Conservation (phyloP, 2,797 vertebrate genomes). For the Phylloscopus collybita region DNA sequence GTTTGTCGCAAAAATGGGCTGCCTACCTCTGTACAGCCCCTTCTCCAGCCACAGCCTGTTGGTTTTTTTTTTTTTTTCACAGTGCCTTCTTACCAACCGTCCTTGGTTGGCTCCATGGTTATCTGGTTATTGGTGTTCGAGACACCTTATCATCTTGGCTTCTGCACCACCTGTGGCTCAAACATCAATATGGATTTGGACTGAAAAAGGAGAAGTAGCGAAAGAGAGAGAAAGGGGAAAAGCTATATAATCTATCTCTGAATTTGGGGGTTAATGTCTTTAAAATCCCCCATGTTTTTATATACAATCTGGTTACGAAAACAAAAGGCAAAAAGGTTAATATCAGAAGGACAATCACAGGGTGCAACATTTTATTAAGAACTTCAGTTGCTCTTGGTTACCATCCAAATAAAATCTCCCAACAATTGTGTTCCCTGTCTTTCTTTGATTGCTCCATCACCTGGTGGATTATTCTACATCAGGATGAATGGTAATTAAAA, state of each 20-base stretch:
- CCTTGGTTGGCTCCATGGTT: not conserved
- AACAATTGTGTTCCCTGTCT: rapidly evolving
- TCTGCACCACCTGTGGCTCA: not conserved
- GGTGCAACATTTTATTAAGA: not conserved
- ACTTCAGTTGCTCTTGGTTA: not conserved
- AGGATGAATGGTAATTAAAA: not conserved
- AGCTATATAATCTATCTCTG: not conserved
- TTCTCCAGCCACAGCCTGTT: not conserved
- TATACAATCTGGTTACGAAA: not conserved
- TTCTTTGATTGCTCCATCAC: not conserved
- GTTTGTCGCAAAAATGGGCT: not conserved
- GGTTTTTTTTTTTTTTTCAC: not conserved
- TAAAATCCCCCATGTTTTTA: not conserved
- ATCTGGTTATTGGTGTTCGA: not conserved
- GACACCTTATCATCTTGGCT: not conserved
- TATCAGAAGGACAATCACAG: not conserved
- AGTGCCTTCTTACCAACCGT: not conserved
- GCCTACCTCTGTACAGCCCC: not conserved
- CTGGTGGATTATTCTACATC: not conserved
- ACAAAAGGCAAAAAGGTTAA: not conserved
- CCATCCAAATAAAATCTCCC: not conserved
- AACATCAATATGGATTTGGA: not conserved
- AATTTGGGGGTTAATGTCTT: not conserved
- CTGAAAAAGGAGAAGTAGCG: not conserved
- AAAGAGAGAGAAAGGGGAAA: not conserved